Base-by-base conservation (phyloP, 2,888 invertebrate species). In the Cheilosia urbana region DNA sequence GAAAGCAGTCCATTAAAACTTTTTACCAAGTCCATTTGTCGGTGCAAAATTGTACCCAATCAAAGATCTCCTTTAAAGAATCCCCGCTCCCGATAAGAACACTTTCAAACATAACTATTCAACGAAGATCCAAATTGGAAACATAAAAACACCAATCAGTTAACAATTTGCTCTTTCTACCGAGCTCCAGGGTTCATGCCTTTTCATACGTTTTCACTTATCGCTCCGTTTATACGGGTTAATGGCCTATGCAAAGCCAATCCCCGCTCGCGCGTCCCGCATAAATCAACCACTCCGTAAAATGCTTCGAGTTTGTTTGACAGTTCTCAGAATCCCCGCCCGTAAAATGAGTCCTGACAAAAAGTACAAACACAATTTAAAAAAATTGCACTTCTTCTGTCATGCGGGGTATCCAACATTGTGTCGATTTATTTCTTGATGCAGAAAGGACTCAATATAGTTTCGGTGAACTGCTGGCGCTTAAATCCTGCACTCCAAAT, bases 71-170 rank as follows among this genome's bases (percentile, higher is more conserved):
- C 37, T 1, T 37, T 3, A 9, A 30, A 30, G 30, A 2, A 9
- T 30, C 30, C 1, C 30, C 1, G 45, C n/a, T 17, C 2, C n/a
- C 19, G 47, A 17, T 19, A 24, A 37, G 58, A 37, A 6, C 24
- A 6, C 24, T 55, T 21, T 45, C 15, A 19, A 51, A 47, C 21
- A 30, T 15, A 34, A 19, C 47, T n/a, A 19, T 30, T 53, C 47
- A 73, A 66, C 72, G 45, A 34, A 68, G 63, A 81, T 76, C 76
- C 58, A 72, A 83, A 78, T 78, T 78, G 72, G 73, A 78, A 78
- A 49, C 63, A 78, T 72, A 78, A 82, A 47, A 82, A 77, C 27
- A 62, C 66, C 78, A 83, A 83, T 83, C 83, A 66, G 78, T 63
- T 73, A 73, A 78, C 83, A 78, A 83, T 83, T 77, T 72, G 77